phyloP scores from a whole-genome alignment of 2,797 vertebrate species.

The Benthosema pterotum region DNA sequence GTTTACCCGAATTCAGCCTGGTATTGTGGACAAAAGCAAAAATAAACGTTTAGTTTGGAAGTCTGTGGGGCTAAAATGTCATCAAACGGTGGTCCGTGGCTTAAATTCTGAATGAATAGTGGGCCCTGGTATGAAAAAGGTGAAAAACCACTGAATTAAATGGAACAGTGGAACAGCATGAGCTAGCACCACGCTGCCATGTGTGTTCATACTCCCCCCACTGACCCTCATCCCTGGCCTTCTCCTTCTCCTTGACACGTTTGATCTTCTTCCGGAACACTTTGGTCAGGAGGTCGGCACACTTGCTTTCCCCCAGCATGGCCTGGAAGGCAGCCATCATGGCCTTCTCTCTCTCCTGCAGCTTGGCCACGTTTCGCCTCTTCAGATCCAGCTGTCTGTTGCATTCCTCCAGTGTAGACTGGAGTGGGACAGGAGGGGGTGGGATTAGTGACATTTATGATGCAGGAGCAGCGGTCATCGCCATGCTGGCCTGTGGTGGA shows the following conservation, averaged over 20 bases:
- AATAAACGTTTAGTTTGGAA: too few relatives aligned
- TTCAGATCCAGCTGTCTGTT: conserved; percentile 82
- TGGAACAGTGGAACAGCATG: not conserved
- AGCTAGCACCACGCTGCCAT: not conserved
- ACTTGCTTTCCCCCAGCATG: conserved; percentile 85
- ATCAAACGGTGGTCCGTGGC: too few relatives aligned
- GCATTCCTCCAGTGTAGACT: conserved; percentile 82
- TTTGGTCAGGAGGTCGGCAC: conserved; percentile 84
- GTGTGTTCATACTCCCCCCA: not conserved
- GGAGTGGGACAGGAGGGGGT: conserved; percentile 5
- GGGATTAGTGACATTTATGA: not conserved
- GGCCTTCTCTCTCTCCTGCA: conserved; percentile 83
- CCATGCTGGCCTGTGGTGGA: too few relatives aligned
- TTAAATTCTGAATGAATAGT: too few relatives aligned
- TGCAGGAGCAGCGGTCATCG: too few relatives aligned
- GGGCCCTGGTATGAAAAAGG: too few relatives aligned
- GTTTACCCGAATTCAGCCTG: too few relatives aligned
- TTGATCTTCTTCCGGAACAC: conserved; percentile 89
- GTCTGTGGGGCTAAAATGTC: too few relatives aligned
- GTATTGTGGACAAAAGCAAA: too few relatives aligned
- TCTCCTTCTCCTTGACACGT: conserved; percentile 77
- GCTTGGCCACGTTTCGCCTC: conserved; percentile 77
- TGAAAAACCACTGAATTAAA: not conserved
- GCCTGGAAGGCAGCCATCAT: conserved; percentile 78
- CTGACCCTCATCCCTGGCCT: conserved; percentile 45